Evolutionary conservation across 1,140 invertebrate genomes (phyloP).

Genomic region (Zaprionus kolodkinae): DNA sequence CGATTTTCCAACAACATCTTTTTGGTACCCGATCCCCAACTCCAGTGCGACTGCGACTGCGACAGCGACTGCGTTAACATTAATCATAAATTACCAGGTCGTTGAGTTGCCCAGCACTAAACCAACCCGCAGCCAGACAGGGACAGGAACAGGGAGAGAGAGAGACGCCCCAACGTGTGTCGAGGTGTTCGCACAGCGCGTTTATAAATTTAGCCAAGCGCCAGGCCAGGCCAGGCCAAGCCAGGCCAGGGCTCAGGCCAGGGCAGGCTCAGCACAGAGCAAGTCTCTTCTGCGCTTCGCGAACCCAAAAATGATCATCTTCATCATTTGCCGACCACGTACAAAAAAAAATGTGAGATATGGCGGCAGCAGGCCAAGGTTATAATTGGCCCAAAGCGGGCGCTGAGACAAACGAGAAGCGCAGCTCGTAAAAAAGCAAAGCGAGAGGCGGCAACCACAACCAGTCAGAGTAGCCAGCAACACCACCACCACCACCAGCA

Average conservation of each 20-base stretch:
- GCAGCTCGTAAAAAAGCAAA: conserved; percentile 71
- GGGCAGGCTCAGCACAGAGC: conserved; percentile 1
- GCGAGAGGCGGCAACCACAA: conserved; percentile 49
- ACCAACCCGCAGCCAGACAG: conserved; percentile 9
- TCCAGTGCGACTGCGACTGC: conserved; percentile 55
- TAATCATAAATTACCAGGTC: conserved; percentile 82
- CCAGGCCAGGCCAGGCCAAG: conserved; percentile 36
- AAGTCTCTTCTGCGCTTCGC: neutral
- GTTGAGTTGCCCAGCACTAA: conserved; percentile 61
- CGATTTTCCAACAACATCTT: conserved; percentile 50
- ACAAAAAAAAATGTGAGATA: conserved; percentile 79
- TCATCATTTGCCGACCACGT: conserved; percentile 75
- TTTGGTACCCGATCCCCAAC: conserved; percentile 35
- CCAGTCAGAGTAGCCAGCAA: conserved; percentile 14
- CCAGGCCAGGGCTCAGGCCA: conserved; percentile 6
- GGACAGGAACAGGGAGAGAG: conserved; percentile 16
- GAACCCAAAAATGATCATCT: conserved; percentile 74
- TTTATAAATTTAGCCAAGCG: conserved; percentile 81
- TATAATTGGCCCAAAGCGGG: conserved; percentile 81
- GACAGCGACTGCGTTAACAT: conserved; percentile 67
- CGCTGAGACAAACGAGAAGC: conserved; percentile 72
- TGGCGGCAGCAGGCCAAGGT: conserved; percentile 81
- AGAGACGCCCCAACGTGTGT: conserved; percentile 75
- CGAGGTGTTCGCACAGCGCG: conserved; percentile 77
- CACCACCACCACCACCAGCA: no score